These are phyloP conservation scores for Drosophila yooni DNA, from an alignment of 2,888 invertebrate species.

Conservation along the genomic window DNA sequence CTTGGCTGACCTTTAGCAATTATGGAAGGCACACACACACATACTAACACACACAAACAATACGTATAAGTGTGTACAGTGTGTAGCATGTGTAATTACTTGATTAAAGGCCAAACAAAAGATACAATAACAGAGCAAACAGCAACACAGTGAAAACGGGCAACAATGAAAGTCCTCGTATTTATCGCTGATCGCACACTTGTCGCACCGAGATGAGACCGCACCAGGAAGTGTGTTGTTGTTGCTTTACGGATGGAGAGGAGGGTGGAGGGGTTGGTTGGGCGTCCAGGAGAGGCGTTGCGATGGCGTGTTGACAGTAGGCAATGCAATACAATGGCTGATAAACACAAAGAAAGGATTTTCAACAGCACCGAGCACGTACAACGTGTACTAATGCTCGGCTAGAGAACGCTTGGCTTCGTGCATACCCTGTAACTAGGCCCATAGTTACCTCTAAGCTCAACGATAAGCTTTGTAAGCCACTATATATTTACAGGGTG, in stretches of 20 bases:
- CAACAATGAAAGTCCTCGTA: constrained; percentile 52
- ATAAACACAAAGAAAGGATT: constrained; percentile 50
- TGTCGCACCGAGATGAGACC: constrained; percentile 33
- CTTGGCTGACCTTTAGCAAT: constrained; percentile 33
- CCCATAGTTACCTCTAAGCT: neutral
- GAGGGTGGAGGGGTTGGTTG: neutral
- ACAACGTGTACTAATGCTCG: neutral
- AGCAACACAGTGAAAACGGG: constrained; percentile 37
- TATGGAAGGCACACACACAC: constrained; percentile 2
- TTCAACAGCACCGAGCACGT: constrained; percentile 2
- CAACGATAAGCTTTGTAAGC: neutral
- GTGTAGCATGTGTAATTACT: constrained; percentile 56
- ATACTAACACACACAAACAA: neutral
- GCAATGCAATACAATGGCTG: constrained; percentile 43
- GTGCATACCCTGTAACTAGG: constrained; percentile 9
- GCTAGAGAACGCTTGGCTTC: neutral
- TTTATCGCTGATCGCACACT: constrained; percentile 71
- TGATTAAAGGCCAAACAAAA: constrained; percentile 71
- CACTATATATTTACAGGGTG: constrained; percentile 2
- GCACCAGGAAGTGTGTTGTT: neutral
- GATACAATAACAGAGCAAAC: constrained; percentile 43
- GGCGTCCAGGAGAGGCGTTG: neutral
- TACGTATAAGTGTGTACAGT: neutral
- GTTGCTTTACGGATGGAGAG: neutral
- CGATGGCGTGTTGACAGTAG: constrained; percentile 6